Evolutionary conservation across 2,113 vertebrate species (phyloP), one percentile per base, ranked within the genome.

Genomic region (Cavia porcellus): DNA sequence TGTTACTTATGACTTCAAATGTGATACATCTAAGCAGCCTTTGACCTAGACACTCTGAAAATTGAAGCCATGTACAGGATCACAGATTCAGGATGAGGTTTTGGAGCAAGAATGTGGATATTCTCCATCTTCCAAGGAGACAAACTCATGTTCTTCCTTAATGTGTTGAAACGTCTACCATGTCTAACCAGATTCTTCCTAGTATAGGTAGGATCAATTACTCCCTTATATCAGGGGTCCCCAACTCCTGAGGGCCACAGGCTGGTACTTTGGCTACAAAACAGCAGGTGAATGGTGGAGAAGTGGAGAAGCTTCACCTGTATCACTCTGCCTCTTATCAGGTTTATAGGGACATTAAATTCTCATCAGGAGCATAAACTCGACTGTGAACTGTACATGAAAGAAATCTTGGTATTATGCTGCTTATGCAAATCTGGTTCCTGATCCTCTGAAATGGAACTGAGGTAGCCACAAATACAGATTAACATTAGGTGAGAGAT

Each of bases 81-180:
- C 14, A 4, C 50, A 10, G 35, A 19, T 1, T 81, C 61, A 82
- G 24, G 32, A 47, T 62, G 13, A 5, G 32, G 4, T 96, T n/a
- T 38, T 59, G 11, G 28, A 55, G 50, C 35, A 38, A 68, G 1
- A 55, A 47, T 95, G 61, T 7, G 70, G 4, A 57, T 14, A 77
- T 30, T 79, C 75, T 95, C 42, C 68, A 14, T 28, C 89, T 95
- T 86, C 30, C 66, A 80, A 77, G 57, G 57, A 79, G 72, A 74
- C 9, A 86, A 70, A 79, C 7, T 47, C n/a, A 55, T 24, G 2
- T 0, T 14, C 5, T 17, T 74, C 38, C 0, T 19, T 84, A 14
- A 77, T 77, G 47, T 79, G 1, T 79, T 3, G 14, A 79, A 86
- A 77, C 0, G 14, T 3, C 55, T 61, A 15, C 3, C 5, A 62